Base-by-base conservation (phyloP, 2,113 vertebrate genomes). In the Sclerurus mexicanus region DNA sequence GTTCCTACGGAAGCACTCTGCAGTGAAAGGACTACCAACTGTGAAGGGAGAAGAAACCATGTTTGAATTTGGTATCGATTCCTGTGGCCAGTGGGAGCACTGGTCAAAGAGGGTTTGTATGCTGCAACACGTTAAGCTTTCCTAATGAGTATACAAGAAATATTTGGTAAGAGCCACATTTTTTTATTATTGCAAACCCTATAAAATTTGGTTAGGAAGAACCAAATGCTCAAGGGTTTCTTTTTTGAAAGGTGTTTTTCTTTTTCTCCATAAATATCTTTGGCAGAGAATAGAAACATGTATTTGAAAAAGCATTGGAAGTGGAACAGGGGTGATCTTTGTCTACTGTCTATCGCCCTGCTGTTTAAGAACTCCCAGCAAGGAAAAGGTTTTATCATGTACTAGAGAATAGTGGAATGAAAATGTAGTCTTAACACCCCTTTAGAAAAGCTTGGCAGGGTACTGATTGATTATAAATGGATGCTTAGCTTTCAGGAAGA, bases 51-150 rank as follows among this genome's bases (percentile, higher is more conserved):
- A 98, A 53, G 97, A 98, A 63, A 98, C 97, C n/a, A 98, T 99
- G 33, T 99, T 99, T 95, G 98, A 99, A 88, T 99, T 98, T 93
- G 95, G 92, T 23, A 93, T 99, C 78, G 96, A 85, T 66, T 93
- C 97, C 64, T 95, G 66, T 75, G 98, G 98, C n/a, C 92, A 98
- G 44, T 99, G 98, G 98, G 98, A 99, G 50, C 98, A 98, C 81
- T 99, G 98, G 98, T 98, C 98, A 91, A 96, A 97, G 91, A 98
- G 97, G 98, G 98, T 99, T 95, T 0, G 96, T 97, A 81, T 23
- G 33, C 55, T 56, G 33, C 15, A 13, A 44, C 22, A 35, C 1
- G 3, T 22, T 86, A 56, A 59, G 28, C 21, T 88, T 84, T 90
- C 64, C 88, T 72, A 86, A 60, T 56, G 35, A 27, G 3, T 74